phyloP scores from a whole-genome alignment of 1,140 invertebrate species.

The Tetramorium parvispinum region DNA sequence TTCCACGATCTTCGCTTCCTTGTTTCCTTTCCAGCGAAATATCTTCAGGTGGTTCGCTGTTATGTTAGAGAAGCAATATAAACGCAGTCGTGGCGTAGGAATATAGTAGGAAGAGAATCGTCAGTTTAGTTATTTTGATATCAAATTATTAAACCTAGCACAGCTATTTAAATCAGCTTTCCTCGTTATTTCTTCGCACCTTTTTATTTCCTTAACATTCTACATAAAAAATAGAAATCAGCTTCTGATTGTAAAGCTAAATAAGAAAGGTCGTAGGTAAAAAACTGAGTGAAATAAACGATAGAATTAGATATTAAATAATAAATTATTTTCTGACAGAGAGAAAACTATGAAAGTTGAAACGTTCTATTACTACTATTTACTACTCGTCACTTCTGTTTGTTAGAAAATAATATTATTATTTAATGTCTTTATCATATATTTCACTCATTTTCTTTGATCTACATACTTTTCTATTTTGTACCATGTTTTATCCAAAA shows the following conservation, averaged over 20 bases:
- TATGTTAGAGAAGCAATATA: constrained; percentile 45
- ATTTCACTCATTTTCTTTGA: too few species aligned
- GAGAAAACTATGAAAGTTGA: too few species aligned
- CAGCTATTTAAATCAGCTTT: constrained; percentile 30
- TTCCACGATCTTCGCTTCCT: constrained; percentile 12
- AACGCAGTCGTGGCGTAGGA: constrained; percentile 38
- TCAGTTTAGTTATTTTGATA: constrained; percentile 34
- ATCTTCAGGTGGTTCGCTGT: constrained; percentile 45
- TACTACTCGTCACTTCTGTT: too few species aligned
- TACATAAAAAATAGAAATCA: background rate
- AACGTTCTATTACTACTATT: too few species aligned
- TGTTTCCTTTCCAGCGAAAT: constrained; percentile 38
- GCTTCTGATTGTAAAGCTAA: too few species aligned
- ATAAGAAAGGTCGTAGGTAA: too few species aligned
- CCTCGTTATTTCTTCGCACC: background rate
- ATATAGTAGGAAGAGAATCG: background rate
- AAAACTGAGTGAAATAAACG: too few species aligned
- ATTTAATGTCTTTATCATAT: too few species aligned
- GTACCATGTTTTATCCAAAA: background rate
- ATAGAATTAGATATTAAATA: too few species aligned
- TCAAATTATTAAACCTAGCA: constrained; percentile 31
- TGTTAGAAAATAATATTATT: too few species aligned
- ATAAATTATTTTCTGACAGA: too few species aligned
- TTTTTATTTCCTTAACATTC: background rate
- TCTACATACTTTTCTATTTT: too few species aligned